Conservation (phyloP, 2,888 invertebrate species). For the Protodeltote pygarga region DNA sequence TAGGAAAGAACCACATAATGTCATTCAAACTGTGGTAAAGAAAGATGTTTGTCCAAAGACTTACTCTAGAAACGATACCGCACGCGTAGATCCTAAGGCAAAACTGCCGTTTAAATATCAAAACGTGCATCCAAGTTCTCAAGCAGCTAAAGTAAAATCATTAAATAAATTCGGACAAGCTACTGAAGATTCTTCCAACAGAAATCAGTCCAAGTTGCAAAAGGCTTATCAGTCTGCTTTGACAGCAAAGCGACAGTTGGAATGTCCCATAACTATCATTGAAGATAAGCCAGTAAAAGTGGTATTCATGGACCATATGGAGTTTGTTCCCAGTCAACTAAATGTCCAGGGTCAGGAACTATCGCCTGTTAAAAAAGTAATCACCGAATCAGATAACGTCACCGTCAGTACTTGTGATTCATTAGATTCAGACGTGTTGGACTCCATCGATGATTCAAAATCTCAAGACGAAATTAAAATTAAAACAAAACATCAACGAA, state of each 20-base stretch:
- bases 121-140: constrained; percentile 50
- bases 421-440: constrained; percentile 68
- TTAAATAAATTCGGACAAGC: constrained; percentile 46
- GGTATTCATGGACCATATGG: constrained; percentile 72
- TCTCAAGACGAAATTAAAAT: constrained; percentile 66
- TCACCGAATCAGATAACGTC: constrained; percentile 52
- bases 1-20: constrained; percentile 67
- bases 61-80: constrained; percentile 63
- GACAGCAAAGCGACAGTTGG: constrained; percentile 73
- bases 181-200: constrained; percentile 62
- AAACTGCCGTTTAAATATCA: constrained; percentile 63
- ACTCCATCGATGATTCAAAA: constrained; percentile 62
- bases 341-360: constrained; percentile 76
- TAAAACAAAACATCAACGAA: constrained; percentile 81
- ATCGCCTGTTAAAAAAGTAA: constrained; percentile 65
- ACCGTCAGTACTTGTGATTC: constrained; percentile 65
- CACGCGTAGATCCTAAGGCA: constrained; percentile 62
- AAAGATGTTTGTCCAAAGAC: constrained; percentile 64
- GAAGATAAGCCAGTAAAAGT: constrained; percentile 83
- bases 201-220: constrained; percentile 77
- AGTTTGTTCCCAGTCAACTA: constrained; percentile 64
- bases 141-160: constrained; percentile 55
- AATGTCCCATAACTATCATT: constrained; percentile 74
- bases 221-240: constrained; percentile 77
- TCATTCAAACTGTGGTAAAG: constrained; percentile 69